phyloP scores from a whole-genome alignment of 2,888 invertebrate genomes.

The Microdon myrmicae region DNA sequence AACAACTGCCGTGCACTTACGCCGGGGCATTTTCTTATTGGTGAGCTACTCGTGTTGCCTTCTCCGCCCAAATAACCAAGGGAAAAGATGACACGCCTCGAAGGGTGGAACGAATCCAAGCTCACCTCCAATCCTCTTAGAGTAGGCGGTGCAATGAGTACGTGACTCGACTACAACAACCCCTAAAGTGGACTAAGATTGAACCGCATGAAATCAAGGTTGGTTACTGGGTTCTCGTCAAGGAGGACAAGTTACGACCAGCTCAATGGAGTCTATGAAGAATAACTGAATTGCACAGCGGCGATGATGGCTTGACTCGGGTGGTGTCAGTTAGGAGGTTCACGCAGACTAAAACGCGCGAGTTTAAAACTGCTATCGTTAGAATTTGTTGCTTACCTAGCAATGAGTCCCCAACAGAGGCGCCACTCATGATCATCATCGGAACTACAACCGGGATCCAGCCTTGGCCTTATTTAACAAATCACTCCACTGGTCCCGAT shows the following conservation, averaged over 20 bases:
- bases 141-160: neutral
- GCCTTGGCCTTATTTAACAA: too few species aligned
- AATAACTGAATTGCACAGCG: too few species aligned
- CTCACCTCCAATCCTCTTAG: neutral
- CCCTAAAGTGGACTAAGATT: conserved; percentile 3
- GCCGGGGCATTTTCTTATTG: conserved; percentile 17
- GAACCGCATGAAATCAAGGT: neutral
- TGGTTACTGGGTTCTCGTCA: neutral
- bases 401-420: too few species aligned
- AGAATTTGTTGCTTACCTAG: too few species aligned
- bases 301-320: too few species aligned
- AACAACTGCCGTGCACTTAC: conserved; percentile 53
- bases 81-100: neutral
- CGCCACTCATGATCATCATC: too few species aligned
- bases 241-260: neutral
- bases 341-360: too few species aligned
- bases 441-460: too few species aligned
- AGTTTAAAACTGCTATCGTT: too few species aligned
- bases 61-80: neutral
- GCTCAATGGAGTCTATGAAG: too few species aligned
- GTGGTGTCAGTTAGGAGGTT: too few species aligned
- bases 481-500: too few species aligned
- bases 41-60: neutral
- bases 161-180: conserved; percentile 1
- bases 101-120: conserved; percentile 3